Evolutionary conservation across 2,797 vertebrate species (phyloP).

Genomic region (Manis crassicaudata): DNA sequence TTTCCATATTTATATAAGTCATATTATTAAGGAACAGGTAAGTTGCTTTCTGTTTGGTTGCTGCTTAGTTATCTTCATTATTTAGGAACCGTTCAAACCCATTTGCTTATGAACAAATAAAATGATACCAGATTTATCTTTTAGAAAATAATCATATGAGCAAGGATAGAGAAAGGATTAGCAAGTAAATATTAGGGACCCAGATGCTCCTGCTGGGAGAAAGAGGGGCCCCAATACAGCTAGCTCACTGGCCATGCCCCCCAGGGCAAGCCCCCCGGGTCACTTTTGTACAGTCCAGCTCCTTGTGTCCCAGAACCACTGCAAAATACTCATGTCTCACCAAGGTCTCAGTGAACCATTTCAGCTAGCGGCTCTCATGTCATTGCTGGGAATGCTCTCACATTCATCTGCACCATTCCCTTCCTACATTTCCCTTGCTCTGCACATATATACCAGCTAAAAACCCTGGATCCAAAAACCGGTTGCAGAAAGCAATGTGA

Average conservation of each 20-base stretch:
- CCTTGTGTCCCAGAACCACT: neutral
- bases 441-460: neutral
- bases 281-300: neutral
- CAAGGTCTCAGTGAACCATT: neutral
- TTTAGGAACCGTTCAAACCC: neutral
- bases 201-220: neutral
- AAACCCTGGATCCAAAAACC: neutral
- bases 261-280: neutral
- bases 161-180: constrained; percentile 1
- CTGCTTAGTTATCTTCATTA: constrained; percentile 28
- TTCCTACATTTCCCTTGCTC: neutral
- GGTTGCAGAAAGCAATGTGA: neutral
- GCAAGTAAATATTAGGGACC: neutral
- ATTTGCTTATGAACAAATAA: constrained; percentile 38
- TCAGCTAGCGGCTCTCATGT: neutral
- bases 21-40: constrained; percentile 13
- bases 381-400: neutral
- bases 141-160: constrained; percentile 36
- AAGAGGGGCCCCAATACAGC: neutral
- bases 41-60: constrained; percentile 41
- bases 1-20: constrained; percentile 41
- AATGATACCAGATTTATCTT: constrained; percentile 5
- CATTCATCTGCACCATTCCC: neutral
- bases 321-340: constrained; percentile 24
- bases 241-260: neutral